Percentiles rank a stretch among this genome's conserved stretches.
Conservation (phyloP, 1,140 invertebrate species). For the Aphidius gifuensis region DNA sequence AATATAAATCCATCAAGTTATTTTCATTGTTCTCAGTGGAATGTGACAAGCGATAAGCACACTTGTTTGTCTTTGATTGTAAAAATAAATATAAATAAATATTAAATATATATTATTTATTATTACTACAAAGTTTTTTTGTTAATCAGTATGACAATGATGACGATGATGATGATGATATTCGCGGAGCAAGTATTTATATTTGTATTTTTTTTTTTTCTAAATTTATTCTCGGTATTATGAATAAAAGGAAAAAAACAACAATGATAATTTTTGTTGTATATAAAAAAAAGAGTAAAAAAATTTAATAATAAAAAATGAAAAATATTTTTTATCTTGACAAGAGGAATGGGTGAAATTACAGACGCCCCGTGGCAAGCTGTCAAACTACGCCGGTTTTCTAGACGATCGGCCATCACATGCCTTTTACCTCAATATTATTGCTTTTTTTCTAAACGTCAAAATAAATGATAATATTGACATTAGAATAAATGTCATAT, state of each 20-base stretch:
- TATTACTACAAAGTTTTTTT: too few relatives aligned
- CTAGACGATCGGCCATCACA: conserved; percentile 36
- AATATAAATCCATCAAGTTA: too few relatives aligned
- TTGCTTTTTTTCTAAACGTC: conserved; percentile 23
- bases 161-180: background rate
- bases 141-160: background rate
- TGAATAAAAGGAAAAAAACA: too few relatives aligned
- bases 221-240: background rate
- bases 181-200: background rate
- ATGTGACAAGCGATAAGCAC: too few relatives aligned
- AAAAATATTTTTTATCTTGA: too few relatives aligned
- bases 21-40: too few relatives aligned
- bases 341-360: conserved; percentile 45
- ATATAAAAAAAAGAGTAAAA: conserved; percentile 6
- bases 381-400: conserved; percentile 51
- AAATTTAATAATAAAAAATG: too few relatives aligned
- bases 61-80: too few relatives aligned
- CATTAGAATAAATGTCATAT: background rate
- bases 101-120: too few relatives aligned
- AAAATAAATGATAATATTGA: conserved; percentile 18
- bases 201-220: background rate
- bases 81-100: too few relatives aligned
- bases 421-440: conserved; percentile 23
- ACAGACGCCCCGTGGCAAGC: conserved; percentile 52
- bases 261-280: too few relatives aligned